Evolutionary conservation across 2,113 vertebrate species (phyloP).

Genomic region (Saccopteryx leptura): DNA sequence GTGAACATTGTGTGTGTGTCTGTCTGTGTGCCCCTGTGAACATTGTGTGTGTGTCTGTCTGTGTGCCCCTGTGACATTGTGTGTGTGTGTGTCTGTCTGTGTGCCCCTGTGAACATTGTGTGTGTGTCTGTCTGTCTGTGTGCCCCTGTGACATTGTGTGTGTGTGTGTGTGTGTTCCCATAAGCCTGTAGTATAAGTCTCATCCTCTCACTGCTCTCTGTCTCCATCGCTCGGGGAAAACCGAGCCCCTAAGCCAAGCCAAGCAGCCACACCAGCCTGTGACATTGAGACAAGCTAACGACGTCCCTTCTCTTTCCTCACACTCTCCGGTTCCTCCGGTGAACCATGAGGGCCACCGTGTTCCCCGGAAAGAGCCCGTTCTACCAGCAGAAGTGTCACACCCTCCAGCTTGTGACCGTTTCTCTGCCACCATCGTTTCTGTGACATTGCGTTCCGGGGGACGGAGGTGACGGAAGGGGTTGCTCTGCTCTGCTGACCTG

Average conservation of each 20-base stretch:
- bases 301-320: background rate
- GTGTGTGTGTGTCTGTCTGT: too few relatives aligned
- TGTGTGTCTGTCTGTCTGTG: background rate
- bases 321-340: background rate
- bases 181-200: background rate
- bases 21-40: too few relatives aligned
- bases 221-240: background rate
- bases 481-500: background rate
- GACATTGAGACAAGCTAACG: background rate
- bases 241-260: background rate
- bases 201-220: background rate
- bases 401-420: background rate
- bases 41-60: too few relatives aligned
- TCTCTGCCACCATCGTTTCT: too few relatives aligned
- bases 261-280: background rate
- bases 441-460: too few relatives aligned
- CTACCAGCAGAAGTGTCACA: background rate
- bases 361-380: background rate
- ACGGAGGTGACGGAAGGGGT: too few relatives aligned
- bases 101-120: too few relatives aligned
- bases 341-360: background rate
- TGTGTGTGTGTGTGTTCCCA: background rate
- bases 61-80: background rate
- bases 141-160: background rate
- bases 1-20: too few relatives aligned